These are phyloP conservation scores for Telmatherina bonti DNA, from an alignment of 2,797 vertebrate genomes.

Conservation along the genomic window DNA sequence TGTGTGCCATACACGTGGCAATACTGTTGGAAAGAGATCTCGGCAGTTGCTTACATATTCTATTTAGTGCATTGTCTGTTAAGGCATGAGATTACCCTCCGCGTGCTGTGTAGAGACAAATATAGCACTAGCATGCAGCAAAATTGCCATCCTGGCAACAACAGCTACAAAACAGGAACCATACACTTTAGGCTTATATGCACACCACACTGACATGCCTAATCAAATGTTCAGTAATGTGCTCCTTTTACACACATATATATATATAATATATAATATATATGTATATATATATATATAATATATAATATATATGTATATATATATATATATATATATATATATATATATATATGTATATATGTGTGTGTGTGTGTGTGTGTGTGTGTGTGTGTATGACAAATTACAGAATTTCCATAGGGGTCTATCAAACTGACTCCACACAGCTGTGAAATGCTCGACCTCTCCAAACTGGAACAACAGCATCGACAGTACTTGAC, in stretches of 20 bases:
- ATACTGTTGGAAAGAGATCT: constrained; percentile 80
- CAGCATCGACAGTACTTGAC: constrained; percentile 50
- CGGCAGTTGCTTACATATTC: constrained; percentile 81
- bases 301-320: too few relatives aligned
- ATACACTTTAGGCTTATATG: constrained; percentile 73
- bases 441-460: constrained; percentile 41
- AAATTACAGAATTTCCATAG: constrained; percentile 19
- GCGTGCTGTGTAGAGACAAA: constrained; percentile 80
- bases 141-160: constrained; percentile 73
- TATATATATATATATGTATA: too few relatives aligned
- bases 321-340: too few relatives aligned
- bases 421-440: constrained; percentile 38
- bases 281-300: too few relatives aligned
- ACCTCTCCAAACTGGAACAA: constrained; percentile 37
- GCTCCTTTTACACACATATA: constrained; percentile 60
- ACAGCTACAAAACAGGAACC: constrained; percentile 78
- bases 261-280: background rate
- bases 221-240: constrained; percentile 73
- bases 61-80: constrained; percentile 83
- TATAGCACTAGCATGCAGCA: constrained; percentile 81
- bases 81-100: constrained; percentile 83
- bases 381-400: too few relatives aligned
- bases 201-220: constrained; percentile 69
- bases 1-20: constrained; percentile 72
- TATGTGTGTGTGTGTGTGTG: too few relatives aligned